These are phyloP conservation scores for Morone chrysops DNA, from an alignment of 2,113 vertebrate genomes.

Conservation along the genomic window DNA sequence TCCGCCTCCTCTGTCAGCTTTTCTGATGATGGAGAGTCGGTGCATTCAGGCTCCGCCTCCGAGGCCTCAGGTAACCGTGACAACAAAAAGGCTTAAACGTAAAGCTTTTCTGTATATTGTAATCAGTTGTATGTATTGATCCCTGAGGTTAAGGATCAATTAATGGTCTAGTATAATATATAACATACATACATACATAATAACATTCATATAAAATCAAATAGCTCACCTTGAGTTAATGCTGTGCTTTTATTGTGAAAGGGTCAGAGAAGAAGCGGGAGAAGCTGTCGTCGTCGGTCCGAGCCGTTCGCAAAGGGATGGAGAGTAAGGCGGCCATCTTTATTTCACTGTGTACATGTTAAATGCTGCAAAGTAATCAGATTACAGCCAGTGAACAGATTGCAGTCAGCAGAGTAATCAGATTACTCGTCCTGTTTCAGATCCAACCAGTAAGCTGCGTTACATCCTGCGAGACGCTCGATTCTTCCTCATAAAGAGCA, in stretches of 20 bases:
- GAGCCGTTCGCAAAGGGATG: slow-evolving; percentile 98
- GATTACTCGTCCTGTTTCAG: slow-evolving; percentile 78
- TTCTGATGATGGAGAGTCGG: slow-evolving; percentile 93
- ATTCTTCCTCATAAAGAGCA: slow-evolving; percentile 99
- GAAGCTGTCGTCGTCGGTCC: slow-evolving; percentile 98
- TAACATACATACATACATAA: too few species aligned
- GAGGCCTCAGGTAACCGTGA: slow-evolving; percentile 90
- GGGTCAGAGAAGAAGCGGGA: slow-evolving; percentile 98
- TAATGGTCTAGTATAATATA: too few species aligned
- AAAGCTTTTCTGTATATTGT: too few species aligned
- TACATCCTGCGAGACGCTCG: slow-evolving; percentile 95
- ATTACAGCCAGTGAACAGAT: background rate
- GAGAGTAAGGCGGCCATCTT: slow-evolving; percentile 63
- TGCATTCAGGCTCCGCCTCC: slow-evolving; percentile 91
- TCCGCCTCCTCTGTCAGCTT: slow-evolving; percentile 93
- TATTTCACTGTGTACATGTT: too few species aligned
- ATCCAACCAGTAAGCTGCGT: slow-evolving; percentile 94
- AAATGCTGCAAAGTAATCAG: background rate
- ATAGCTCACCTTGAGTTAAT: background rate
- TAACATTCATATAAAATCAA: too few species aligned
- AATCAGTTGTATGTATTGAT: too few species aligned
- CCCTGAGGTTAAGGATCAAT: too few species aligned
- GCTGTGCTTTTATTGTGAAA: slow-evolving; percentile 71
- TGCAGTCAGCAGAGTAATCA: background rate
- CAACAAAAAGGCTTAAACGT: background rate